Conservation (phyloP, 2,888 invertebrate species). For the Neoascia interrupta region DNA sequence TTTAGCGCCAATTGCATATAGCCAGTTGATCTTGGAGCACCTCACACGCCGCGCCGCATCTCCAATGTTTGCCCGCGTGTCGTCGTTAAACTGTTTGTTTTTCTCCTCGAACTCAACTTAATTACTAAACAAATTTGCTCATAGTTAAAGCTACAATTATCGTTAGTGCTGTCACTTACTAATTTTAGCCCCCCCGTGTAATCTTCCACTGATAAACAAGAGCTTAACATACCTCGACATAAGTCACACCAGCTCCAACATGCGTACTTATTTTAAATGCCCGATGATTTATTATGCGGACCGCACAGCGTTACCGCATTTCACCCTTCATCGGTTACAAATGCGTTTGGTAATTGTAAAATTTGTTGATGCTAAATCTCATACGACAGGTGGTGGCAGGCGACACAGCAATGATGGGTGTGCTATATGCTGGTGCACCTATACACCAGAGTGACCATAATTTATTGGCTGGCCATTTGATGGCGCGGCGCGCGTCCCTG, state of each 20-base stretch:
- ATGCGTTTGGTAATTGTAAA: constrained; percentile 68
- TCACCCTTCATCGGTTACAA: constrained; percentile 68
- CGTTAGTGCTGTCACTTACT: too few relatives aligned
- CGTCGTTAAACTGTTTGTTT: too few relatives aligned
- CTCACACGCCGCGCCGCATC: too few relatives aligned
- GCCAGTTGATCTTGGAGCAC: too few relatives aligned
- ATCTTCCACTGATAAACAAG: too few relatives aligned
- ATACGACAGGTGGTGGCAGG: constrained; percentile 55
- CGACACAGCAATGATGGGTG: neutral
- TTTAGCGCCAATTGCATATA: too few relatives aligned
- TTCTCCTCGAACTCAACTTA: too few relatives aligned
- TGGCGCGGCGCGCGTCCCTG: constrained; percentile 42
- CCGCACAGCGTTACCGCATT: constrained; percentile 61
- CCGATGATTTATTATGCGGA: constrained; percentile 64
- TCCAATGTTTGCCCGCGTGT: too few relatives aligned
- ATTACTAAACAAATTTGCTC: too few relatives aligned
- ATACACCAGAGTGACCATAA: constrained; percentile 27
- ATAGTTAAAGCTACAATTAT: too few relatives aligned
- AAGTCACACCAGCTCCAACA: neutral
- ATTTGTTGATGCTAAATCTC: constrained; percentile 68
- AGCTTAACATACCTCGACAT: neutral
- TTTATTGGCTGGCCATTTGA: constrained; percentile 55
- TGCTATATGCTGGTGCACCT: neutral
- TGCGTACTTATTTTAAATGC: constrained; percentile 16
- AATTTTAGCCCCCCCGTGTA: too few relatives aligned